Evolutionary conservation across 2,113 vertebrate genomes (phyloP).

Genomic region (Dipodomys merriami): DNA sequence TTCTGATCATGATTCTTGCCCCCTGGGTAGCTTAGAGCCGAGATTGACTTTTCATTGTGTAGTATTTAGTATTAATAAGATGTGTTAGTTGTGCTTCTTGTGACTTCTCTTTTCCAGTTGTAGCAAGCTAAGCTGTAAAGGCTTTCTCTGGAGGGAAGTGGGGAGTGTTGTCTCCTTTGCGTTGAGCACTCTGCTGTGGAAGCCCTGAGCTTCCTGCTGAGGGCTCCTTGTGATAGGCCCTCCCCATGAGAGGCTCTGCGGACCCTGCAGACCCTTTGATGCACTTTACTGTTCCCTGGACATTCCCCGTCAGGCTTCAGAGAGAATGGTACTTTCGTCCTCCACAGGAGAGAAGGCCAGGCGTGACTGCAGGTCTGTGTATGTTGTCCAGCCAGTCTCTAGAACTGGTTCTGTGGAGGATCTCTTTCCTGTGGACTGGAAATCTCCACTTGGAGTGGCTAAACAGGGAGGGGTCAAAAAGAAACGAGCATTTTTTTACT

Average conservation of each 20-base stretch:
- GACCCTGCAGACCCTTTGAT: background rate
- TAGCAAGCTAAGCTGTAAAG: background rate
- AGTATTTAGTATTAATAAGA: background rate
- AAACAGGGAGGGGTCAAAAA: background rate
- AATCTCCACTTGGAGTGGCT: background rate
- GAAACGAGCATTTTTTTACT: background rate
- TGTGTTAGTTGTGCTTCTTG: background rate
- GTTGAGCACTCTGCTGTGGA: background rate
- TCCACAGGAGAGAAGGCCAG: background rate
- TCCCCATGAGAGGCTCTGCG: too few relatives aligned
- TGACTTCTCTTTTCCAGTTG: background rate
- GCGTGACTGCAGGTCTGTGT: background rate
- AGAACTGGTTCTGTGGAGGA: background rate
- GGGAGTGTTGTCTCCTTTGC: background rate
- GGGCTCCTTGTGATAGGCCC: background rate
- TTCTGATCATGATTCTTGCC: background rate
- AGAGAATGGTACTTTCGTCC: background rate
- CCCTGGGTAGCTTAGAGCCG: background rate
- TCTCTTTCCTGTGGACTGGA: background rate
- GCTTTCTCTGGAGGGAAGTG: background rate
- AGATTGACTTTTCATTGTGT: background rate
- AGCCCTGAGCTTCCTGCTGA: background rate
- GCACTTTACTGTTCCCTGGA: background rate
- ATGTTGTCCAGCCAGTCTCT: background rate
- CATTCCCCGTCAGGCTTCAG: background rate